Evolutionary conservation across 1,140 invertebrate species (phyloP), one percentile per base, ranked within the genome.

Genomic region (Drosophila nannoptera): DNA sequence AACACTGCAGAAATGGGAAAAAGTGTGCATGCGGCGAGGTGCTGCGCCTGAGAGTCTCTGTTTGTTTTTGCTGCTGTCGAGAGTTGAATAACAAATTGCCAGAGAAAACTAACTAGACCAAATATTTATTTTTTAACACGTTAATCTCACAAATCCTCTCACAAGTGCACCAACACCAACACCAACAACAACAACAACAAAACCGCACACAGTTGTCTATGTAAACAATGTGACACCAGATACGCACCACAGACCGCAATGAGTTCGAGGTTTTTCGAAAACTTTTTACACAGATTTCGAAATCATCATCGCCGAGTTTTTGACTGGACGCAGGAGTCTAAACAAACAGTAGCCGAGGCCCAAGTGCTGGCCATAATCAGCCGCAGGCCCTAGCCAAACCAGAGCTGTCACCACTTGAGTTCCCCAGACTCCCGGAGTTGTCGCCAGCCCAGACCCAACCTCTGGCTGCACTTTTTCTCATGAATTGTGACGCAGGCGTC

Each of bases 121-220:
- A 83, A 83, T 83, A 84, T 83, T 83, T 83, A 83, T 84, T 83
- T 83, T 83, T 83, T 84, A 84, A 84, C 80, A 83, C 80, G 80
- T 83, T 83, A 83, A 83, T 83, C 80, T 83, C 76, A 84, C 80
- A 83, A 80, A 83, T 83, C 80, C 80, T 60, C 66, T 22, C 65
- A 76, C 61, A 83, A 83, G 80, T 83, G 76, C 68, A 75, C 50
- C 76, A 55, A 52, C 74, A 80, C 46, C 76, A 75, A 56, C 53
- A 69, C 43, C 32, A 61, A 40, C 50, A 68, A 40, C 61, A 64
- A 54, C 33, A 63, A 40, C 43, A 55, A 40, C 69, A 78, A 22
- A 81, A 68, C 73, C 76, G 72, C 80, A 78, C 81, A 61, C 69
- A 84, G 80, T 76, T 84, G 80, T 67, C 56, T 83, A 49, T 68